Base-by-base conservation (phyloP, 2,797 vertebrate genomes). In the Pipistrellus nathusii region DNA sequence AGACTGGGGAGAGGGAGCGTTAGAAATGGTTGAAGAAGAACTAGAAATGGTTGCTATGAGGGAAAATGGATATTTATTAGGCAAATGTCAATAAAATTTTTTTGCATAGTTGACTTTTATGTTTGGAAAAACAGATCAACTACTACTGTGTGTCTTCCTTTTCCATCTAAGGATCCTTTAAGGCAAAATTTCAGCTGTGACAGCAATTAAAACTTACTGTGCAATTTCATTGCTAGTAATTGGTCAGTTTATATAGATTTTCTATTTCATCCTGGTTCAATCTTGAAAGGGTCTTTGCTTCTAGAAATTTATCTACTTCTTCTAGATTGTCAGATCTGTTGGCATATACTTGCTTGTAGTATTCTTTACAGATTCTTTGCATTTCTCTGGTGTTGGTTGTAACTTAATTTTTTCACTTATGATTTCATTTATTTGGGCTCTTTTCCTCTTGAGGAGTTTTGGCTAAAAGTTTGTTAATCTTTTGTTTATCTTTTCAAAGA, bases 401-500 rank as follows among this genome's bases (percentile, higher is more conserved):
- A 66, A 83, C 21, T 83, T 66, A 55, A 77, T 9, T 83, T 59
- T 59, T 66, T 66, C 13, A 48, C 25, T 83, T 48, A 82, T n/a
- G 18, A 46, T 64, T 82, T 46, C 41, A 51, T 51, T 62, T 83
- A 51, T 68, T 83, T 83, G 62, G 13, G 44, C 59, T 64, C 18
- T 64, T 82, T 82, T 46, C n/a, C 62, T 83, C 62, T 66, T 48
- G 13, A 66, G 17, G 21, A 66, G 44, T 51, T 51, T 66, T 83
- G n/a, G 30, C 44, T 83, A 66, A 66, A 66, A 32, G 30, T 66
- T 66, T 68, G 59, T 35, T n/a, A 48, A 23, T 66, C n/a, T n/a
- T 83, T 66, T 82, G 80, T 48, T 66, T 83, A 83, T 68, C 62
- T 66, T 83, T 83, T 83, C 81, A 68, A 83, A 66, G 62, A 68